A percentile compares a stretch with the other conserved stretches of the same genome.
These are phyloP conservation scores for Salvelinus fontinalis DNA, from an alignment of 2,113 vertebrate species.

Conservation along the genomic window DNA sequence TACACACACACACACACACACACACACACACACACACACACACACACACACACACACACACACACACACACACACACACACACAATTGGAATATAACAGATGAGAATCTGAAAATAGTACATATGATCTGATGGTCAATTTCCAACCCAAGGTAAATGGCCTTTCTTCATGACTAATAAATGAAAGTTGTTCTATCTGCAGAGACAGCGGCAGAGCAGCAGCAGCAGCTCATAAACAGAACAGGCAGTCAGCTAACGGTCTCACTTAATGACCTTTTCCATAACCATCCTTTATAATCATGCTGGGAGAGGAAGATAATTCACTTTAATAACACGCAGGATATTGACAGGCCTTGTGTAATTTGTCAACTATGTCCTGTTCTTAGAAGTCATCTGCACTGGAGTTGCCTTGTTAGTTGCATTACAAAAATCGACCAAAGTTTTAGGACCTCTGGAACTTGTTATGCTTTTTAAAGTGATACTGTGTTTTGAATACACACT, in stretches of 20 bases:
- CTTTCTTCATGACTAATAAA: slow-evolving; percentile 67
- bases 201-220: slow-evolving; percentile 26
- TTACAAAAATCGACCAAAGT: no score
- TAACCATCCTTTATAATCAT: slow-evolving; percentile 61
- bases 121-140: slow-evolving; percentile 17
- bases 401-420: no score
- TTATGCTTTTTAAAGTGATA: no score
- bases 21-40: no score
- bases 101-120: slow-evolving; percentile 51
- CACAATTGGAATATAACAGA: not conserved
- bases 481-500: no score
- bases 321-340: slow-evolving; percentile 48
- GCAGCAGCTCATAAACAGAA: slow-evolving; percentile 57
- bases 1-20: no score
- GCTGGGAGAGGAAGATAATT: slow-evolving; percentile 38
- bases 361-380: not conserved
- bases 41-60: no score
- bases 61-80: no score
- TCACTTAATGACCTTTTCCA: slow-evolving; percentile 70
- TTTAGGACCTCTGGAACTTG: no score
- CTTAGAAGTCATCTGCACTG: no score
- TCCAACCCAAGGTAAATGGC: slow-evolving; percentile 58
- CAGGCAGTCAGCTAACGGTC: slow-evolving; percentile 48
- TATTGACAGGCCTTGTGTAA: not conserved
- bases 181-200: slow-evolving; percentile 60